phyloP scores from a whole-genome alignment of 2,797 vertebrate species.

The Podarcis lilfordi region DNA sequence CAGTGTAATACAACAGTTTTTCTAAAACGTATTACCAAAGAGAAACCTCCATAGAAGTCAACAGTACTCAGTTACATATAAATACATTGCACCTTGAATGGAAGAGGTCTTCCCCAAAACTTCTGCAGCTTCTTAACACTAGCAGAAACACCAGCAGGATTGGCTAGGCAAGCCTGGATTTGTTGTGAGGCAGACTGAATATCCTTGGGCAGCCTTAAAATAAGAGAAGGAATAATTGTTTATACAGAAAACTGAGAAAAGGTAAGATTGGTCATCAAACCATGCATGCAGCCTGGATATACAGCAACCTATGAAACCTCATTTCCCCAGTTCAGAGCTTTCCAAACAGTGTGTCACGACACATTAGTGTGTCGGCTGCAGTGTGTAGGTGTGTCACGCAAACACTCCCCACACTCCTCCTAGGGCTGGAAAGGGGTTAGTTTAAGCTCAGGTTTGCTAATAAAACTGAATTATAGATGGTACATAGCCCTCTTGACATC shows the following conservation, averaged over 20 bases:
- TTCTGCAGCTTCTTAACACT: conserved; percentile 91
- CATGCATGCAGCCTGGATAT: background rate
- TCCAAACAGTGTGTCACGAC: no score
- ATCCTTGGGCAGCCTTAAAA: conserved; percentile 85
- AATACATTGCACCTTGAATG: conserved; percentile 88
- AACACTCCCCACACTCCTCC: no score
- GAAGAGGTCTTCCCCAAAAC: conserved; percentile 89
- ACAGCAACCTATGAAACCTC: background rate
- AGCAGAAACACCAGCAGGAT: conserved; percentile 75
- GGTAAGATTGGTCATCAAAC: background rate
- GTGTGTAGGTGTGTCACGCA: no score
- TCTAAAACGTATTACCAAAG: background rate
- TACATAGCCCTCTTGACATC: background rate
- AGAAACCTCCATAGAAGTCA: background rate
- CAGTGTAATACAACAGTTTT: no score
- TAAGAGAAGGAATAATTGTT: conserved; percentile 10
- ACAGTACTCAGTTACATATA: background rate
- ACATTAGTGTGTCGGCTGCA: no score
- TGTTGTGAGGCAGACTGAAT: conserved; percentile 86
- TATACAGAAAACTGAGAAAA: background rate
- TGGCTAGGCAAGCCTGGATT: conserved; percentile 88
- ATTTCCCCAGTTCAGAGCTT: background rate
- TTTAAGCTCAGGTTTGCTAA: background rate
- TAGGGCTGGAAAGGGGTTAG: no score
- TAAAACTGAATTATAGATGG: background rate